A percentile compares a stretch with the other conserved stretches of the same genome.
Evolutionary conservation across 2,888 invertebrate species (phyloP).

Genomic region (Imbricaverruca yamaguchii): DNA sequence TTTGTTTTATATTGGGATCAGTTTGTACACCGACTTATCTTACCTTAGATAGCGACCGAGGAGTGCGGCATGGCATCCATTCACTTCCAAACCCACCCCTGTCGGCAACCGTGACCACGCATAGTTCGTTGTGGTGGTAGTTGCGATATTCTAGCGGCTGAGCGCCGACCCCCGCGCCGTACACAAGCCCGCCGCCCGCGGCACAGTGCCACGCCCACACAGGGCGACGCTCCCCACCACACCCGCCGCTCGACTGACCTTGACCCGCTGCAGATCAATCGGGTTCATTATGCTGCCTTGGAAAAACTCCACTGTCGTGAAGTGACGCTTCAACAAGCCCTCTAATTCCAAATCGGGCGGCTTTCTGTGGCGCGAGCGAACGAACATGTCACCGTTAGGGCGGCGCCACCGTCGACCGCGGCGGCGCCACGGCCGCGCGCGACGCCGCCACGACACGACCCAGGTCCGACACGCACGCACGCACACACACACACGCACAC

Average conservation of each 20-base stretch:
- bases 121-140: too few relatives aligned
- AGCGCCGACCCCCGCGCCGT: too few relatives aligned
- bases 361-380: conserved; percentile 58
- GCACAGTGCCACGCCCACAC: too few relatives aligned
- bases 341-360: conserved; percentile 99
- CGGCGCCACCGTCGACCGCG: conserved; percentile 19
- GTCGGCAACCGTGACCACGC: too few relatives aligned
- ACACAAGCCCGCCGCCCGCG: too few relatives aligned
- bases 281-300: conserved; percentile 99
- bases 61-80: too few relatives aligned
- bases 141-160: too few relatives aligned
- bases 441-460: neutral
- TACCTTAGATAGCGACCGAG: too few relatives aligned
- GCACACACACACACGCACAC: neutral
- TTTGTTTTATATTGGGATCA: too few relatives aligned
- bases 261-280: conserved; percentile 98
- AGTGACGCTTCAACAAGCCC: conserved; percentile 99
- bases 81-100: too few relatives aligned
- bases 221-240: too few relatives aligned
- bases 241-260: conserved; percentile 60
- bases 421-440: neutral
- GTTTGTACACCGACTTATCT: too few relatives aligned
- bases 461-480: neutral
- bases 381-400: conserved; percentile 36
- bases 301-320: conserved; percentile 99